Evolutionary conservation across 2,888 invertebrate genomes (phyloP).

Genomic region (Schizotus pectinicornis): DNA sequence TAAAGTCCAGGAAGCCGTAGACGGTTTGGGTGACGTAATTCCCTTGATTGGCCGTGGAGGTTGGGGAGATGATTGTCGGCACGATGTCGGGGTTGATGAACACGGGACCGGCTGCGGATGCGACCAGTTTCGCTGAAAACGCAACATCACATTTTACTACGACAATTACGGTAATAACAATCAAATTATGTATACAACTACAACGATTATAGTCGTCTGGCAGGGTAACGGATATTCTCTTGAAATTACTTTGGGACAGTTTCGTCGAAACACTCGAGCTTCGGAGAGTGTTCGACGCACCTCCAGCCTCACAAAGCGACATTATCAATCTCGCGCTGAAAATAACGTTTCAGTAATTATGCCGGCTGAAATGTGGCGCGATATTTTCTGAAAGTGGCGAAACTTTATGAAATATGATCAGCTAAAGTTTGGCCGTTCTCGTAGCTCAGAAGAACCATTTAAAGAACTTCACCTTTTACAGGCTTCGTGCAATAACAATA

Average conservation of each 20-base stretch:
- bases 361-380: conserved; percentile 10
- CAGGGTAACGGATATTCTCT: too few species aligned
- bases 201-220: not conserved
- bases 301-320: not conserved
- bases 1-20: conserved; percentile 92
- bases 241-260: too few species aligned
- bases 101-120: conserved; percentile 49
- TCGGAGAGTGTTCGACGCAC: not conserved
- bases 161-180: too few species aligned
- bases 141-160: conserved; percentile 7
- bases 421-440: conserved; percentile 39
- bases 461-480: conserved; percentile 47
- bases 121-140: conserved; percentile 42
- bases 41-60: conserved; percentile 40
- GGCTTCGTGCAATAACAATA: conserved; percentile 40
- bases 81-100: conserved; percentile 49
- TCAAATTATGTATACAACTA: too few species aligned
- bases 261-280: too few species aligned
- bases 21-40: conserved; percentile 85
- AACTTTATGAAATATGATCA: conserved; percentile 46
- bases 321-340: conserved; percentile 12
- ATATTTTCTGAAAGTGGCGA: conserved; percentile 34
- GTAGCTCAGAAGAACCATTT: conserved; percentile 43
- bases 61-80: too few species aligned
- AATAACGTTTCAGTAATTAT: conserved; percentile 21